Evolutionary conservation across 2,888 invertebrate genomes (phyloP).

Genomic region (Galerucella nymphaeae): DNA sequence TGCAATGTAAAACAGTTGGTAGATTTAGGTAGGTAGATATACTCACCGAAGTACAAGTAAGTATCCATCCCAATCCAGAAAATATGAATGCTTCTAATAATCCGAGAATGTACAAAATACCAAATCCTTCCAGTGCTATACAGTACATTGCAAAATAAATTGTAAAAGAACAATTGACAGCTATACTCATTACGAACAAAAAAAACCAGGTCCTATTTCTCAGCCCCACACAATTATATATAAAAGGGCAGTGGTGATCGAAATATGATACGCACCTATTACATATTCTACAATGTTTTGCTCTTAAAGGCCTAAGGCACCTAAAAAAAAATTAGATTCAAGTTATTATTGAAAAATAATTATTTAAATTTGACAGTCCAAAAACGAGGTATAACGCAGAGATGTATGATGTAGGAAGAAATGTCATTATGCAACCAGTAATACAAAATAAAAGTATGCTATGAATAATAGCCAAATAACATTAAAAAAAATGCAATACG

Average conservation of each 20-base stretch:
- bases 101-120: conserved; percentile 85
- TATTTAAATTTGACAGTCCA: too few relatives aligned
- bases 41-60: conserved; percentile 88
- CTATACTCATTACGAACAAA: conserved; percentile 87
- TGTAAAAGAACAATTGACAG: conserved; percentile 87
- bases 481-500: neutral
- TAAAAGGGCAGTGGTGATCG: conserved; percentile 96
- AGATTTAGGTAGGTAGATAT: too few relatives aligned
- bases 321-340: conserved; percentile 9
- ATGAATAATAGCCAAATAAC: too few relatives aligned
- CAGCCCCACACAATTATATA: conserved; percentile 93
- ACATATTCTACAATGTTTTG: conserved; percentile 93
- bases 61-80: conserved; percentile 87
- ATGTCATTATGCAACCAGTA: too few relatives aligned
- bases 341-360: neutral
- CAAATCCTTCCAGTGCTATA: conserved; percentile 86
- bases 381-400: too few relatives aligned
- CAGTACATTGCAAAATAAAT: conserved; percentile 90
- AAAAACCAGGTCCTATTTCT: conserved; percentile 95
- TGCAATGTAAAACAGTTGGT: too few relatives aligned
- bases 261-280: conserved; percentile 84
- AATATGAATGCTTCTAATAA: conserved; percentile 85
- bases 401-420: too few relatives aligned
- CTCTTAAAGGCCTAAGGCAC: conserved; percentile 83
- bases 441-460: too few relatives aligned